Base-by-base conservation (phyloP, 2,888 invertebrate species). In the Brachypterus glaber region DNA sequence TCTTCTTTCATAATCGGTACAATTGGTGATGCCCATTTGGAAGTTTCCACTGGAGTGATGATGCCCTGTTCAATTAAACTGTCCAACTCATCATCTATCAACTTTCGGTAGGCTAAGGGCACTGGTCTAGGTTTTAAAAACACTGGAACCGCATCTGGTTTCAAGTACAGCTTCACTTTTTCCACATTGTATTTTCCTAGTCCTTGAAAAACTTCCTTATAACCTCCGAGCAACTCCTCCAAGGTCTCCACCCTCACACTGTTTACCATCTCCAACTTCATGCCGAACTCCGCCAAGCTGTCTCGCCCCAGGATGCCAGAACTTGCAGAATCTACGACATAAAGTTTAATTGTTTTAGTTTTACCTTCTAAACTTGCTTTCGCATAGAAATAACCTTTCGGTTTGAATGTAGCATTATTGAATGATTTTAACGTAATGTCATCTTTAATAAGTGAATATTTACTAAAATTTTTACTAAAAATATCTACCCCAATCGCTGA, bases 1-100 rank as follows among this genome's bases (percentile, higher is more conserved):
- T 47, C 37, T n/a, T 27, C 26, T 24, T 50, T 50, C 17, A 47
- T 29, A n/a, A 48, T 37, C n/a, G 43, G 46, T 9, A 50, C 47
- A 11, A 49, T 25, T 15, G 46, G 45, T 5, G 47, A 44, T 1
- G 39, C 50, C 45, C 50, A 51, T 12, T 41, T 30, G 11, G 17
- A 18, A 12, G 27, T 12, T 2, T 38, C 32, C 7, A 41, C 29
- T 15, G 15, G 35, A 11, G 21, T 30, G 9, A 42, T 36, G 11
- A 43, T 33, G 3, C 26, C 37, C 21, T 36, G 17, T 27, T 40
- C 17, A 9, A 30, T 33, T 21, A 43, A 17, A 9, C 32, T 14
- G 16, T 16, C 30, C 29, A 40, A 21, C 26, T 43, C 33, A 8
- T 25, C 8, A 5, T 39, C 30, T 12, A 30, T 30, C 16, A 14